These are phyloP conservation scores for Gastrophysa polygoni DNA, from an alignment of 2,888 invertebrate genomes.

Conservation along the genomic window DNA sequence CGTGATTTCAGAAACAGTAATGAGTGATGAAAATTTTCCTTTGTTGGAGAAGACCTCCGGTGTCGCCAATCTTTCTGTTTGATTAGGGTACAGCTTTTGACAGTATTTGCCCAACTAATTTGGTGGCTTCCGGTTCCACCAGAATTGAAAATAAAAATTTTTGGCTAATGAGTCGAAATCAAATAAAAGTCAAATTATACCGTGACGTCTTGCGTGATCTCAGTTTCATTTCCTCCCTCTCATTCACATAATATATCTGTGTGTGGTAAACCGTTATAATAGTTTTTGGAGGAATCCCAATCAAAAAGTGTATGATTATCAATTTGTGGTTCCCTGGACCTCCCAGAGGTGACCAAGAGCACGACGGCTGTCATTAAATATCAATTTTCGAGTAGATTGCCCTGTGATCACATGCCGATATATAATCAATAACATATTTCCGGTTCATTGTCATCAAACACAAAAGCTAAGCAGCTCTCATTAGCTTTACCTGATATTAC, in stretches of 20 bases:
- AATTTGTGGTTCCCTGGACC: constrained; percentile 1
- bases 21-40: too few species aligned
- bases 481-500: constrained; percentile 9
- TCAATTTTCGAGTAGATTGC: constrained; percentile 10
- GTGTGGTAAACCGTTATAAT: constrained; percentile 1
- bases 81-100: background rate
- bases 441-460: constrained; percentile 14
- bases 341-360: background rate
- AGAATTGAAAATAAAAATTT: background rate
- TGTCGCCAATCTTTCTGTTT: background rate
- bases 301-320: background rate
- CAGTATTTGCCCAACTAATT: background rate
- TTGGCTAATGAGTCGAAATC: background rate
- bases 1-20: too few species aligned
- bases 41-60: background rate
- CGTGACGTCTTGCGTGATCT: background rate
- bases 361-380: constrained; percentile 11
- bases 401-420: constrained; percentile 14
- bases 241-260: background rate
- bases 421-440: constrained; percentile 14
- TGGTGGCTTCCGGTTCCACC: background rate
- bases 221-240: background rate
- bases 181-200: background rate
- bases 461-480: constrained; percentile 15
- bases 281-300: background rate